These are phyloP conservation scores for Callionymus lyra DNA, from an alignment of 2,113 vertebrate genomes.

Conservation along the genomic window DNA sequence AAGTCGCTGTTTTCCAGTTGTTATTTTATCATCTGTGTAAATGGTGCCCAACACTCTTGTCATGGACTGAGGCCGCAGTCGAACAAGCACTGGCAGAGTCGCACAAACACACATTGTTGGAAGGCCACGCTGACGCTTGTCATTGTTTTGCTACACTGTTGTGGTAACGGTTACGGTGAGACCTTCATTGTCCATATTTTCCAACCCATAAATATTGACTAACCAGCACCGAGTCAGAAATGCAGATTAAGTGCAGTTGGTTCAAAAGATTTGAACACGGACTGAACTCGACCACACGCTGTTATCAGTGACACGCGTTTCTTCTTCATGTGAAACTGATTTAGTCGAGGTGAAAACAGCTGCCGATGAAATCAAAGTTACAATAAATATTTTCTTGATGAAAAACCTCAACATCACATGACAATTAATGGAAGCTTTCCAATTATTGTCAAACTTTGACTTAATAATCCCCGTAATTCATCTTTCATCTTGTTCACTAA, in stretches of 20 bases:
- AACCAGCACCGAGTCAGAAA: conserved; percentile 23
- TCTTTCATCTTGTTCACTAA: no score
- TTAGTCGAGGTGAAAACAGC: no score
- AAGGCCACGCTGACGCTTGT: conserved; percentile 19
- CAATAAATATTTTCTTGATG: no score
- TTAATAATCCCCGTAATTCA: no score
- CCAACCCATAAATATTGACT: conserved; percentile 36
- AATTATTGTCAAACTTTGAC: no score
- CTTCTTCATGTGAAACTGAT: no score
- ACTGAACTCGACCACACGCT: conserved; percentile 13
- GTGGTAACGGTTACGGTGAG: conserved; percentile 37
- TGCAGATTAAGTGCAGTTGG: conserved; percentile 28
- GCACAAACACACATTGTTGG: conserved; percentile 12
- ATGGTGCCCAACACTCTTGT: conserved; percentile 53
- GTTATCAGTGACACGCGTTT: conserved; percentile 6
- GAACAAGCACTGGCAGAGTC: conserved; percentile 14
- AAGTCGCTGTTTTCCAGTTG: conserved; percentile 47
- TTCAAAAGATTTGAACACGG: conserved; percentile 11
- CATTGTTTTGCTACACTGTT: conserved; percentile 44
- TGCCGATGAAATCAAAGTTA: no score
- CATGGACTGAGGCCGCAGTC: conserved; percentile 33
- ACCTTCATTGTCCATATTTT: conserved; percentile 34
- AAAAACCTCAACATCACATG: no score
- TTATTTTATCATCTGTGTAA: conserved; percentile 48
- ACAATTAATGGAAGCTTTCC: no score